Evolutionary conservation across 2,888 invertebrate species (phyloP).

Genomic region (Caenorhabditis auriculariae): DNA sequence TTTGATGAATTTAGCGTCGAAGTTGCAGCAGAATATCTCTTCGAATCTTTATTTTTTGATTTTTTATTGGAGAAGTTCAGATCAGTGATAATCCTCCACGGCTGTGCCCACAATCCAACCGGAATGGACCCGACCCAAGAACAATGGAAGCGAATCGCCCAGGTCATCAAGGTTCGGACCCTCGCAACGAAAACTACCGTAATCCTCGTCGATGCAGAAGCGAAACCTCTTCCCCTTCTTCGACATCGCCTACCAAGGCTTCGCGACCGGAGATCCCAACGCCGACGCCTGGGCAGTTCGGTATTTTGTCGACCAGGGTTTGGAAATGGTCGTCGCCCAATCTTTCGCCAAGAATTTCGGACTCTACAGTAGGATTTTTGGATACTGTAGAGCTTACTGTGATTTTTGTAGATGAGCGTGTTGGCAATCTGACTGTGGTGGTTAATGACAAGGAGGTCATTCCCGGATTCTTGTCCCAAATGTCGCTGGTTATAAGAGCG

Average conservation of each 20-base stretch:
- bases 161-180: slow-evolving; percentile 78
- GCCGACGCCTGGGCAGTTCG: slow-evolving; percentile 87
- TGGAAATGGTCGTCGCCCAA: slow-evolving; percentile 89
- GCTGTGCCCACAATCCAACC: slow-evolving; percentile 97
- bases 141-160: slow-evolving; percentile 86
- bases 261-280: slow-evolving; percentile 89
- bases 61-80: slow-evolving; percentile 57
- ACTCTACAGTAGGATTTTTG: background rate
- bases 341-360: slow-evolving; percentile 88
- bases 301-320: slow-evolving; percentile 70
- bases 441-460: slow-evolving; percentile 72
- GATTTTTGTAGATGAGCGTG: slow-evolving; percentile 88
- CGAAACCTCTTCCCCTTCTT: slow-evolving; percentile 51
- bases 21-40: background rate
- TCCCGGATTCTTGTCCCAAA: slow-evolving; percentile 72
- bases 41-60: background rate
- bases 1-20: background rate
- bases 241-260: slow-evolving; percentile 72
- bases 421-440: slow-evolving; percentile 85
- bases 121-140: slow-evolving; percentile 90
- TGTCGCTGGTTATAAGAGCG: slow-evolving; percentile 58
- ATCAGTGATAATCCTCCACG: slow-evolving; percentile 85
- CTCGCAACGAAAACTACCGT: too few species aligned
- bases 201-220: slow-evolving; percentile 4
- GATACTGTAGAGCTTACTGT: too few species aligned